These are phyloP conservation scores for Hemitrygon akajei DNA, from an alignment of 2,797 vertebrate genomes.

Conservation along the genomic window DNA sequence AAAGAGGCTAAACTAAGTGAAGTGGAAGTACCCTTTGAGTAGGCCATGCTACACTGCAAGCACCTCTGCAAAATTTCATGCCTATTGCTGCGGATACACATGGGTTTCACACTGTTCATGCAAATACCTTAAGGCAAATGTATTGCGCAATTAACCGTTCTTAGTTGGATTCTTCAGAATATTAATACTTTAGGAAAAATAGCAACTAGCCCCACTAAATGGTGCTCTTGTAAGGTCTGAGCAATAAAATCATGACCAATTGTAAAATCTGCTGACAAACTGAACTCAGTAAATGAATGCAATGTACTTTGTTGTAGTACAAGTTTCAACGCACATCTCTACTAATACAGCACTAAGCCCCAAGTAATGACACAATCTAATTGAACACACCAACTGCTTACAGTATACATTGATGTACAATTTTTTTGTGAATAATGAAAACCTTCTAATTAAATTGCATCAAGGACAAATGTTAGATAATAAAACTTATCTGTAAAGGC, in stretches of 20 bases:
- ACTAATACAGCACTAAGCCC: not conserved
- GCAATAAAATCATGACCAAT: not conserved
- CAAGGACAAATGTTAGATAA: not conserved
- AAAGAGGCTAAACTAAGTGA: not conserved
- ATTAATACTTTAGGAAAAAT: not conserved
- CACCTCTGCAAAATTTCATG: not conserved
- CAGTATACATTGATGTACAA: not conserved
- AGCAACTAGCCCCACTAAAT: not conserved
- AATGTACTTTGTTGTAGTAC: not conserved
- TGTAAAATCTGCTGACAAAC: not conserved
- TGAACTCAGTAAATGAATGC: not conserved
- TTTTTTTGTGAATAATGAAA: not conserved
- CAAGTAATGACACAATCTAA: not conserved
- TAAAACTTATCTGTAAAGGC: not conserved
- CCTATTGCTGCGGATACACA: not conserved
- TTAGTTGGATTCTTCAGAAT: not conserved
- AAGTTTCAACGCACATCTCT: not conserved
- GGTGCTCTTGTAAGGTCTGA: not conserved
- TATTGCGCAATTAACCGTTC: not conserved
- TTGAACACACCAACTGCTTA: not conserved
- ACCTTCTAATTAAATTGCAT: not conserved
- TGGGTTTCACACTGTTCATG: not conserved
- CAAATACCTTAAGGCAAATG: not conserved
- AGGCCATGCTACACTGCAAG: too few relatives aligned
- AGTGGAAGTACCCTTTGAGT: not conserved